Conservation (phyloP, 2,797 vertebrate species). For the Acanthis flammea region DNA sequence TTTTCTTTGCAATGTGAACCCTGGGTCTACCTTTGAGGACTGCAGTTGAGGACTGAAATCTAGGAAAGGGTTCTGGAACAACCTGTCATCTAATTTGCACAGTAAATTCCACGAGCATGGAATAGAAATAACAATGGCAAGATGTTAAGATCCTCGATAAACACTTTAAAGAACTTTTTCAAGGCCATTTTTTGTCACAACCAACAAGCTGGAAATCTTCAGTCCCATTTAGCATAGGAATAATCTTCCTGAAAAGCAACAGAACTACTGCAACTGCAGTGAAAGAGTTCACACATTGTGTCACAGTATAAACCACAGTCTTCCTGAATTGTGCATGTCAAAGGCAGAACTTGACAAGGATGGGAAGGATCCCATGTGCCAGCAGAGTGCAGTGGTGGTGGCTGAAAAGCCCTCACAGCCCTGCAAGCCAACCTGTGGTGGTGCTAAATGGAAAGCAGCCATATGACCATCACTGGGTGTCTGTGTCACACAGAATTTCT, state of each 20-base stretch:
- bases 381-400: neutral
- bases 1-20: neutral
- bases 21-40: neutral
- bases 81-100: neutral
- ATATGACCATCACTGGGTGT: neutral
- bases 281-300: neutral
- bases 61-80: neutral
- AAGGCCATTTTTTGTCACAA: neutral
- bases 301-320: neutral
- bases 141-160: neutral
- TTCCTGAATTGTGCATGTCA: neutral
- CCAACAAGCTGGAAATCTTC: neutral
- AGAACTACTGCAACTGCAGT: fast-evolving
- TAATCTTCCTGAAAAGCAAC: neutral
- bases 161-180: neutral
- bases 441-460: neutral
- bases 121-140: neutral
- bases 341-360: neutral
- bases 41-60: neutral
- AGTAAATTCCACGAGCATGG: neutral
- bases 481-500: neutral
- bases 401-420: neutral
- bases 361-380: neutral
- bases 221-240: neutral
- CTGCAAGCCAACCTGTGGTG: neutral